Conservation (phyloP, 1,140 invertebrate genomes). For the Lamellibrachia luymesi region DNA sequence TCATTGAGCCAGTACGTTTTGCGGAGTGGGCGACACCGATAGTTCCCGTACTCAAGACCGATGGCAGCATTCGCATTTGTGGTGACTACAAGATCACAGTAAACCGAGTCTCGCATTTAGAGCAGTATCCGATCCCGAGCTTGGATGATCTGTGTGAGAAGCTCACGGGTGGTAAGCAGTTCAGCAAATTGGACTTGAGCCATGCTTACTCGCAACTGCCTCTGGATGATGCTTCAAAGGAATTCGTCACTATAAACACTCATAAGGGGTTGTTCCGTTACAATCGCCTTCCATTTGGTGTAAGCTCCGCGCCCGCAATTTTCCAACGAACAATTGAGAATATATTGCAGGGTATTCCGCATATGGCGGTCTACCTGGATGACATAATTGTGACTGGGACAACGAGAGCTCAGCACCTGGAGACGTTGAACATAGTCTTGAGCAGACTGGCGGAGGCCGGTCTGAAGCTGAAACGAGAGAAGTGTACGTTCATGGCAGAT, state of each 20-base stretch:
- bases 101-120: conserved; percentile 39
- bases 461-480: conserved; percentile 32
- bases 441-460: conserved; percentile 20
- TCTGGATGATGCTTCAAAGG: conserved; percentile 36
- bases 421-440: conserved; percentile 1
- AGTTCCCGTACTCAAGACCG: conserved; percentile 48
- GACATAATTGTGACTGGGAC: neutral
- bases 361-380: neutral
- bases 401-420: neutral
- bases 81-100: conserved; percentile 45
- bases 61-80: conserved; percentile 46
- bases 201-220: conserved; percentile 44
- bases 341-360: conserved; percentile 31
- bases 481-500: conserved; percentile 31
- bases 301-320: conserved; percentile 55
- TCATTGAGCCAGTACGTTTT: conserved; percentile 27
- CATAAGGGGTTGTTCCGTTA: too few species aligned
- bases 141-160: conserved; percentile 34
- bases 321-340: conserved; percentile 57
- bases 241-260: too few species aligned
- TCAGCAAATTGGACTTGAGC: conserved; percentile 43
- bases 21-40: conserved; percentile 49
- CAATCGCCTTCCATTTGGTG: conserved; percentile 41
- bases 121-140: conserved; percentile 35
- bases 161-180: conserved; percentile 34